phyloP scores from a whole-genome alignment of 1,140 invertebrate species.

The Pachyrhynchus sulphureomaculatus region DNA sequence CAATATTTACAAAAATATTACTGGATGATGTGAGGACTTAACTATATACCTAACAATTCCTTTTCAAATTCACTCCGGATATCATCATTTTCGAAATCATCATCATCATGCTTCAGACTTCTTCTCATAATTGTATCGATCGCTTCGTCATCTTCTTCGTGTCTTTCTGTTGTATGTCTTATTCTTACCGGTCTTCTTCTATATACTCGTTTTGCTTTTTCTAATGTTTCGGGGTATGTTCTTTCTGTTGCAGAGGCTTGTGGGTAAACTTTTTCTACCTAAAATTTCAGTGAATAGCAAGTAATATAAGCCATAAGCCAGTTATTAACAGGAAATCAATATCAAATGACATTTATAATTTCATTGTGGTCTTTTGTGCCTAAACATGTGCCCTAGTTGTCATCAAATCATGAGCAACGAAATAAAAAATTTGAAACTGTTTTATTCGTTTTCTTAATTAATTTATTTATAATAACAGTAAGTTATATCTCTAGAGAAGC shows the following conservation, averaged over 20 bases:
- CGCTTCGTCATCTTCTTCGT: slow-evolving; percentile 25
- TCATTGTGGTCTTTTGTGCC: too few species aligned
- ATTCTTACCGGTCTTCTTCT: slow-evolving; percentile 36
- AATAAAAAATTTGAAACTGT: too few species aligned
- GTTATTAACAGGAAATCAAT: too few species aligned
- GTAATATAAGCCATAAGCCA: too few species aligned
- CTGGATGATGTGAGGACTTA: background rate
- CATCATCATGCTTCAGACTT: slow-evolving; percentile 13
- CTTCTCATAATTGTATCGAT: slow-evolving; percentile 28
- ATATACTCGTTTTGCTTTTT: slow-evolving; percentile 35
- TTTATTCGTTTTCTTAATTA: too few species aligned
- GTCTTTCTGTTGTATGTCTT: slow-evolving; percentile 25
- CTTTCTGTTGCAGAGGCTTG: slow-evolving; percentile 2
- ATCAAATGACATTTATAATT: too few species aligned
- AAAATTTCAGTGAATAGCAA: too few species aligned
- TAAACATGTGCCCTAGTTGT: too few species aligned
- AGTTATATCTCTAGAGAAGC: too few species aligned
- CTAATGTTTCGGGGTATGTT: background rate
- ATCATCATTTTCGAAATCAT: too few species aligned
- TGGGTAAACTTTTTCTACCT: slow-evolving; percentile 9
- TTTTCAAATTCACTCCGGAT: background rate
- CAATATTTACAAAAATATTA: slow-evolving; percentile 11
- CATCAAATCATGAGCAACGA: too few species aligned
- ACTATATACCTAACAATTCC: slow-evolving; percentile 8
- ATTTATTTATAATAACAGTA: too few species aligned